Base-by-base conservation (phyloP, 2,113 vertebrate species). In the Cettia cetti region DNA sequence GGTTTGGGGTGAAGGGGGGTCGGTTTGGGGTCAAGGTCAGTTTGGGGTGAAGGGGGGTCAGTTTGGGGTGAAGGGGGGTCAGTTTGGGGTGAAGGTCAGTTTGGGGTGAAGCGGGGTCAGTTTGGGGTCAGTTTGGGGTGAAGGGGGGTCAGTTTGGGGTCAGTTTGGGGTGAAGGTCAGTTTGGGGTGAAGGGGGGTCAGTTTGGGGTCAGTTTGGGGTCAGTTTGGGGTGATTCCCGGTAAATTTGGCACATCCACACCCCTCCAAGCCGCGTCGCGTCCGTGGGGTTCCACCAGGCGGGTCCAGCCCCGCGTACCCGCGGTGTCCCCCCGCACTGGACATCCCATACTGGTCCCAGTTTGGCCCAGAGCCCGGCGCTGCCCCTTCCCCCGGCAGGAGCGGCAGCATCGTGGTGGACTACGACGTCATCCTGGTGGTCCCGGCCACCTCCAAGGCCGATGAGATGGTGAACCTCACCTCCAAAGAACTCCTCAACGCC, bases 401-500 rank as follows among this genome's bases (percentile, higher is more conserved):
- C 0, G 80, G 79, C 79, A 82, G 80, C 66, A 24, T 82, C 16
- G 26, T 21, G 47, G 80, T 82, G 66, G 26, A 52, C 20, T 82
- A 82, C 0, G 4, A 44, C 0, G 56, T 61, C 45, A 4, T 31
- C 16, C 31, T 82, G 80, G 0, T 3, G 45, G 10, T 82, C 45
- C 5, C 10, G 0, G 37, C 16, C 66, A 82, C 0, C 56, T 24
- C 66, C 26, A 7, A 10, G 37, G 26, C 1, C 33, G 19, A 61
- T 3, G 16, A 61, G 37, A 16, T 10, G 2, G 12, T 71, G 66
- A 0, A 1, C 3, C 3, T 0, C 56, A 44, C 71, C 66, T 52
- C 80, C 2, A 0, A 61, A 1, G 3, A 6, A 26, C 31, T 82
- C 8, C 0, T 52, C 8, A 2, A 5, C 0, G 31, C 56, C 56